Evolutionary conservation across 2,797 vertebrate species (phyloP), one percentile per base, ranked within the genome.

Genomic region (Peromyscus eremicus): DNA sequence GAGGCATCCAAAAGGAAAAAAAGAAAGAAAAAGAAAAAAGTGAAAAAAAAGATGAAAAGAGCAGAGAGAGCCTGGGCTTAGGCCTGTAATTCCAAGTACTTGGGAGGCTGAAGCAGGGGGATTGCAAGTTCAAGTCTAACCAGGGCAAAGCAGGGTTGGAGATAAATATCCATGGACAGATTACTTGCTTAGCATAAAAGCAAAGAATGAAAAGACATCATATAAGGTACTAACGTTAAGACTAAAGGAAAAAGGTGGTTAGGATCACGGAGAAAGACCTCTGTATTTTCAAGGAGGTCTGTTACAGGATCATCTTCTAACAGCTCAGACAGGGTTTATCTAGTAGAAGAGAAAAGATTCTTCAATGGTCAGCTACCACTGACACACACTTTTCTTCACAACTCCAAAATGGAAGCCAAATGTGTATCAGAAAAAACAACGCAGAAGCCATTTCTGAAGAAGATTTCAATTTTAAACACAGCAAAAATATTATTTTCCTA

Each of bases 381-480:
- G 84, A 91, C 0, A 87, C 25, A 93, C 62, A 34, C 32, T 60
- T 87, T 40, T 87, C 21, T 82, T 95, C 40, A 77, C 89, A 81
- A 76, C 62, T 94, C 17, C 55, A 75, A 29, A 96, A 93, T 66
- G 1, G 37, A 12, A 55, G 60, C 16, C 17, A 64, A 83, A 94
- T 83, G 32, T 7, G 16, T 29, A 60, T 89, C 70, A 95, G 62
- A 68, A 95, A 95, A 95, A 92, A 80, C 9, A 70, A 57, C 57
- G 55, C 79, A 83, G 34, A 80, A 89, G 89, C 82, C 49, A 75
- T 92, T 90, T 91, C 14, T 43, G 64, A 66, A 70, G 91, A 79
- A 91, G 76, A 94, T 73, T 94, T 66, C 87, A 68, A 94, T 86
- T 95, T 96, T 94, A 94, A 94, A 90, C 46, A 89, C 25, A 60